These are phyloP conservation scores for Cherax quadricarinatus DNA, from an alignment of 1,140 invertebrate genomes.

Conservation along the genomic window DNA sequence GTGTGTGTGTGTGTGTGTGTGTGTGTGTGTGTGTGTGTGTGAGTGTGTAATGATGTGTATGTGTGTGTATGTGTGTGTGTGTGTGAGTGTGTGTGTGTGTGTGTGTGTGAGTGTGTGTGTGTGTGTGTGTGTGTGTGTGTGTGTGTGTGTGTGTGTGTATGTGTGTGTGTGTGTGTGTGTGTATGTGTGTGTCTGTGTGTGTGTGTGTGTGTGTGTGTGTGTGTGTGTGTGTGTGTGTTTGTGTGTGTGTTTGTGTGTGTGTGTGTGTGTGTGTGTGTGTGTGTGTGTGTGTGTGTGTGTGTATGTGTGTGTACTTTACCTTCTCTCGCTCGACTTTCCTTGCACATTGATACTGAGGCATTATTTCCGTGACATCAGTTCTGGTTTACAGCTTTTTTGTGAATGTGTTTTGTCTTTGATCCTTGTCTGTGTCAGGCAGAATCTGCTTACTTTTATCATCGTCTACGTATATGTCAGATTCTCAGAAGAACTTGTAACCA, in stretches of 20 bases:
- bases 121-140: conserved; percentile 33
- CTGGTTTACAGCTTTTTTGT: no score
- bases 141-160: conserved; percentile 26
- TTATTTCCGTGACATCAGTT: no score
- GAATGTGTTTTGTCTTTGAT: no score
- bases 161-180: conserved; percentile 34
- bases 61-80: conserved; percentile 7
- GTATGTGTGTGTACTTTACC: no score
- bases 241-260: conserved; percentile 21
- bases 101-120: conserved; percentile 40
- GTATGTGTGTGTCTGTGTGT: conserved; percentile 17
- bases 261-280: conserved; percentile 14
- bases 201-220: conserved; percentile 19
- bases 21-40: conserved; percentile 26
- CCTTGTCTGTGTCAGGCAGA: no score
- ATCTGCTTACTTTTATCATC: no score
- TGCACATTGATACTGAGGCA: no score
- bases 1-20: conserved; percentile 25
- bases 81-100: conserved; percentile 37
- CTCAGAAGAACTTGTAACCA: no score
- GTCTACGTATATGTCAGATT: no score
- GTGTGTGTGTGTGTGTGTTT: conserved; percentile 18
- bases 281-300: conserved; percentile 18
- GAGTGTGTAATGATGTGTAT: no score
- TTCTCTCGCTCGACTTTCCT: no score